phyloP scores from a whole-genome alignment of 2,797 vertebrate genomes.

The Sphenodon punctatus region DNA sequence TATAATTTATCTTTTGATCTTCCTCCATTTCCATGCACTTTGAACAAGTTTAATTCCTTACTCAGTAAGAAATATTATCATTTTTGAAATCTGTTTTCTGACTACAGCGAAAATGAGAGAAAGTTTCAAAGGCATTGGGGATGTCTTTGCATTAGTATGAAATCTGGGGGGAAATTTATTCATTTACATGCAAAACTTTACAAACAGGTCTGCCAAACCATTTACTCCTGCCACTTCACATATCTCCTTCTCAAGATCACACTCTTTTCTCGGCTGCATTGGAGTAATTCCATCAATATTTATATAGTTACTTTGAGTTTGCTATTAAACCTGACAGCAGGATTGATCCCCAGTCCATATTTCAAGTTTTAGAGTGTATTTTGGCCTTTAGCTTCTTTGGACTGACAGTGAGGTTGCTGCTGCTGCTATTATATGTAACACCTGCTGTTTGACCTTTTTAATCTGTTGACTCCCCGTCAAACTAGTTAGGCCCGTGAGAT shows the following conservation, averaged over 20 bases:
- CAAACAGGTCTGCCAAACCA: too few relatives aligned
- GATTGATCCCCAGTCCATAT: not conserved
- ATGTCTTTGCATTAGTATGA: not conserved
- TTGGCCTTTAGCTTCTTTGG: not conserved
- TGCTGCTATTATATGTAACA: not conserved
- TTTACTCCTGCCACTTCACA: not conserved
- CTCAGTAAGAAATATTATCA: not conserved
- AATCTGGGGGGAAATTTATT: rapidly evolving
- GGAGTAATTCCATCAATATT: not conserved
- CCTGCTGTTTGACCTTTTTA: not conserved
- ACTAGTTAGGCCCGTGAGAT: not conserved
- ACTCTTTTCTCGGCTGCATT: not conserved
- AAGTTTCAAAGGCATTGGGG: not conserved
- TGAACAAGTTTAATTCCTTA: not conserved
- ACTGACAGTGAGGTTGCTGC: not conserved
- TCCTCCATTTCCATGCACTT: not conserved
- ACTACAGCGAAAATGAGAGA: not conserved
- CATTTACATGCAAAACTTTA: not conserved
- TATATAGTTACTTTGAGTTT: not conserved
- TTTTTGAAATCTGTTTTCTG: not conserved
- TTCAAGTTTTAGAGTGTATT: not conserved
- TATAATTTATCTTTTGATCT: not conserved
- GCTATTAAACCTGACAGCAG: not conserved
- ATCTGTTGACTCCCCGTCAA: not conserved
- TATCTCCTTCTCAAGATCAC: not conserved